Percentiles rank a stretch among this genome's conserved stretches.
Evolutionary conservation across 2,113 vertebrate species (phyloP).

Genomic region (Neolamprologus longior): DNA sequence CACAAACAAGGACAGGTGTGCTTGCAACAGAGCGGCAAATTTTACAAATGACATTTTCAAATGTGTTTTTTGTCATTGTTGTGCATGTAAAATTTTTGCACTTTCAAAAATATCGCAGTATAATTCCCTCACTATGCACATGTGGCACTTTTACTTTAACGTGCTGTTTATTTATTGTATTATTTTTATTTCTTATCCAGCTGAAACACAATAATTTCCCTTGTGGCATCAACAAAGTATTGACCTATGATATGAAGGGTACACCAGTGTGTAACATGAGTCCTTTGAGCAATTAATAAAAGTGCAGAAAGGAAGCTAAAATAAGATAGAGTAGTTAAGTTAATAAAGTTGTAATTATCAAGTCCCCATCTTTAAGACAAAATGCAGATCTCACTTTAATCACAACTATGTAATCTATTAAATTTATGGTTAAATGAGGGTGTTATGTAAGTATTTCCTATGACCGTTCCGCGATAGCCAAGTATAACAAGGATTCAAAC

Average conservation of each 20-base stretch:
- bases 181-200: background rate
- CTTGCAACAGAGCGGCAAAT: fast-evolving
- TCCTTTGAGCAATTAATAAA: background rate
- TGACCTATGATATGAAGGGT: background rate
- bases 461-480: fast-evolving
- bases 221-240: background rate
- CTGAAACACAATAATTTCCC: background rate
- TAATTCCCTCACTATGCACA: background rate
- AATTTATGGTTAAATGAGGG: background rate
- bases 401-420: background rate
- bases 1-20: background rate
- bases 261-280: background rate
- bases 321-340: fast-evolving
- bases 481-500: background rate
- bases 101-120: background rate
- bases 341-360: background rate
- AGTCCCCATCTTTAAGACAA: background rate
- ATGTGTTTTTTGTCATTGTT: background rate
- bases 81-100: fast-evolving
- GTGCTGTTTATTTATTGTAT: background rate
- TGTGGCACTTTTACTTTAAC: background rate
- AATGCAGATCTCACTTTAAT: background rate
- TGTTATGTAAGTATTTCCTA: background rate
- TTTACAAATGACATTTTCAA: fast-evolving
- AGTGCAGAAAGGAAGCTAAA: fast-evolving